Evolutionary conservation across 1,140 invertebrate species (phyloP), one percentile per base, ranked within the genome.

Genomic region (Zaprionus ornatus): DNA sequence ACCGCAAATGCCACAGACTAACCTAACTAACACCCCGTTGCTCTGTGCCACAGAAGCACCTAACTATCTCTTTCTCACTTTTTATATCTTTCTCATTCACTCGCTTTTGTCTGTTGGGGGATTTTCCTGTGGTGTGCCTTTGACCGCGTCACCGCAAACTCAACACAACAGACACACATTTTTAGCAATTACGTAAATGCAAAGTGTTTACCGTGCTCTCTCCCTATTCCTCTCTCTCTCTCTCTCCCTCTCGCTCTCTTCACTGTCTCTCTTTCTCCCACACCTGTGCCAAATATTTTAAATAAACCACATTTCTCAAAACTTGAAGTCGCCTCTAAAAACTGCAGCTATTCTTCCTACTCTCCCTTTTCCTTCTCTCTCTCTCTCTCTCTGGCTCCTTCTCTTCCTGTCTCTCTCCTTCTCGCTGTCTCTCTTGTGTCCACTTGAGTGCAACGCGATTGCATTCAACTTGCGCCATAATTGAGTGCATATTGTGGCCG

Each of bases 121-220:
- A 1, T 17, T 45, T 45, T 45, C 10, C 57, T 21, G 35, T 29
- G 25, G 29, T 32, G 29, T 52, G 29, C 63, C 73, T 71, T 70
- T 64, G 73, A 59, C 74, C 68, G 56, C 56, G n/a, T 45, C 60
- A 61, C 68, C 54, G 68, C 73, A 70, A 71, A 66, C 69, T 66
- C 61, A 72, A 66, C 61, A 17, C n/a, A 45, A 45, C 37, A 76
- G 40, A 68, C 55, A 68, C 12, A 56, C n/a, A 65, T 59, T 75
- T 71, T 60, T 50, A 75, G 67, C 73, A 70, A 75, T 71, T 75
- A 75, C 73, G 67, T 59, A 64, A 63, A 75, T 71, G 57, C 25
- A 59, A 70, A 70, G 54, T 75, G 67, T 23, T 70, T 48, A 12
- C 29, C 56, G 40, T 21, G 10, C 55, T 17, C 15, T 4, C 15